Conservation (phyloP, 1,140 invertebrate genomes). For the Trypoxylus dichotomus region DNA sequence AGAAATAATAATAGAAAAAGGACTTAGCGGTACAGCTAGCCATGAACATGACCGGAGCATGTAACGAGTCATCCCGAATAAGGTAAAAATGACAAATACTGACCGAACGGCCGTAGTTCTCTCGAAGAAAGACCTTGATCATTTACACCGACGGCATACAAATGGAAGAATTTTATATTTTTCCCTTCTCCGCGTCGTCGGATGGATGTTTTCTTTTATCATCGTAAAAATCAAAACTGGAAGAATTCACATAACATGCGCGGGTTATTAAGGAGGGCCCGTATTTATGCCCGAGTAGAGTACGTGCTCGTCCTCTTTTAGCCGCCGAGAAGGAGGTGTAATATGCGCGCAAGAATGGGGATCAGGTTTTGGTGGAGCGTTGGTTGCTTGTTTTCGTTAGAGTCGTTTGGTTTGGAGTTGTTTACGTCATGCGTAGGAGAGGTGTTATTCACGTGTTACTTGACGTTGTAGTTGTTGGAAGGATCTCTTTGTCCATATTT, state of each 20-base stretch:
- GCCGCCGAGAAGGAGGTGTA: neutral
- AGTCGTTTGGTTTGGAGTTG: neutral
- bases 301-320: neutral
- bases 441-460: neutral
- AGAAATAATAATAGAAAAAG: neutral
- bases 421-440: neutral
- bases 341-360: neutral
- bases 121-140: neutral
- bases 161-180: slow-evolving; percentile 3
- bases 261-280: neutral
- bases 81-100: slow-evolving; percentile 7
- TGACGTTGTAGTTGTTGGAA: too few relatives aligned
- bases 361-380: neutral
- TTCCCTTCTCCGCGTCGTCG: neutral
- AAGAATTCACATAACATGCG: neutral
- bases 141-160: neutral
- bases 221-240: neutral
- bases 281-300: neutral
- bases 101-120: neutral
- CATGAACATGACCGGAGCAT: neutral
- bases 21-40: neutral
- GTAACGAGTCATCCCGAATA: neutral
- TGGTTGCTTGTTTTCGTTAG: neutral
- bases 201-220: neutral
- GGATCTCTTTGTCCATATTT: too few relatives aligned